These are phyloP conservation scores for Volucella zonaria DNA, from an alignment of 2,888 invertebrate genomes.

Conservation along the genomic window DNA sequence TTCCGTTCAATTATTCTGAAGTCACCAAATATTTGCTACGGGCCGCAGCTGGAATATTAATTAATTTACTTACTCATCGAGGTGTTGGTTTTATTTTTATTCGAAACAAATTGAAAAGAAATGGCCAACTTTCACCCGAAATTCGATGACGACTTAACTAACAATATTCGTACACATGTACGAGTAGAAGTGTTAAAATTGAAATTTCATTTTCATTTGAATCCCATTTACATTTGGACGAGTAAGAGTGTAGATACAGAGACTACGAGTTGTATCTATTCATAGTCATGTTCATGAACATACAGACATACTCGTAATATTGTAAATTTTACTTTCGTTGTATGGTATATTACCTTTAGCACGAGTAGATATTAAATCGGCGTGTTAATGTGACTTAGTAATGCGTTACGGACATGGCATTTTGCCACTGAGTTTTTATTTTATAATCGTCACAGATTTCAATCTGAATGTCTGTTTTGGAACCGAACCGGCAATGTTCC, in stretches of 20 bases:
- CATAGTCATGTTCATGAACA: conserved; percentile 3
- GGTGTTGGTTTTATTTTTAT: not conserved
- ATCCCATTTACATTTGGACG: conserved; percentile 30
- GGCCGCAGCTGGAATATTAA: not conserved
- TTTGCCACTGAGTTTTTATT: conserved; percentile 7
- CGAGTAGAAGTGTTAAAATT: conserved; percentile 3
- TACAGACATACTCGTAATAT: not conserved
- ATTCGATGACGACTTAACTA: not conserved
- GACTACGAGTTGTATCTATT: too few species aligned
- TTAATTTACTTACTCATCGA: not conserved
- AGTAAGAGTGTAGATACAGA: not conserved
- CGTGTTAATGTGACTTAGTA: conserved; percentile 12
- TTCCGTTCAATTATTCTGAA: conserved; percentile 5
- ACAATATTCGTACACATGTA: too few species aligned
- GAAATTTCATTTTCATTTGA: conserved; percentile 58
- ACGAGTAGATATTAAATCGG: not conserved
- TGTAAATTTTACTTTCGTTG: conserved; percentile 26
- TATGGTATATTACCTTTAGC: not conserved
- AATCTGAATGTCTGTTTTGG: not conserved
- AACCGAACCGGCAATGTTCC: not conserved
- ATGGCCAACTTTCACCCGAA: conserved; percentile 34
- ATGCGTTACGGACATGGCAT: not conserved
- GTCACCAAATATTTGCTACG: not conserved
- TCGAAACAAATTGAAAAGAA: conserved; percentile 16
- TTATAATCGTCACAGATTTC: not conserved